Base-by-base conservation (phyloP, 2,888 invertebrate genomes). In the Gasteruption jaculator region DNA sequence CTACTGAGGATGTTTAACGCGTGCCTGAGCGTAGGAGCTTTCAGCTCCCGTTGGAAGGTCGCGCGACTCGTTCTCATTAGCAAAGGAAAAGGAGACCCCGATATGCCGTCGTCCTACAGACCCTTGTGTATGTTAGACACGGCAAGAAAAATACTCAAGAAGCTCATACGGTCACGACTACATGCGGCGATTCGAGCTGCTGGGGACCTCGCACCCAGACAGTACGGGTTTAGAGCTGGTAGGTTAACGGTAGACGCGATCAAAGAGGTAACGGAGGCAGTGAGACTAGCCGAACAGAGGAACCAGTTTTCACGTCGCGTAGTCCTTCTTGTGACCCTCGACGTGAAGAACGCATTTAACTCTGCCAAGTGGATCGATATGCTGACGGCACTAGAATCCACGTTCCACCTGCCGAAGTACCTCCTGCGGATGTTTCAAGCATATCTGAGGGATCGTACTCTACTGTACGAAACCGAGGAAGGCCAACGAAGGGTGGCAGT, bases 71-170 rank as follows among this genome's bases (percentile, higher is more conserved):
- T 47, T 0, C 46, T 55, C 1, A 34, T 43, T 24, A n/a, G 12
- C 29, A 30, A 19, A 26, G 24, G 11, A 25, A 24, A 50, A 18
- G 51, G 50, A 4, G 43, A 38, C n/a, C 43, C 45, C 16, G 31
- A 19, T 3, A n/a, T 26, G 12, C 38, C 51, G 12, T 41, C 50
- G 20, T 30, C 50, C 4, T 53, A 43, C 32, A 44, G 59, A 29
- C 60, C 60, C 3, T 53, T 63, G 4, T 55, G 58, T 38, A 44
- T 63, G 22, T 38, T 57, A 12, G 48, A 50, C n/a, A 41, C 43
- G 7, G 6, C 56, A 5, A 58, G 54, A 1, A 62, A 56, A 35
- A 21, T 60, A 1, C 38, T 57, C 5, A 61, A 63, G 35, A 53
- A 50, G 38, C 10, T 61, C 10, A 21, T 60, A 24, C 48, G 47